Conservation (phyloP, 2,797 vertebrate species). For the Jordanella pulchra region DNA sequence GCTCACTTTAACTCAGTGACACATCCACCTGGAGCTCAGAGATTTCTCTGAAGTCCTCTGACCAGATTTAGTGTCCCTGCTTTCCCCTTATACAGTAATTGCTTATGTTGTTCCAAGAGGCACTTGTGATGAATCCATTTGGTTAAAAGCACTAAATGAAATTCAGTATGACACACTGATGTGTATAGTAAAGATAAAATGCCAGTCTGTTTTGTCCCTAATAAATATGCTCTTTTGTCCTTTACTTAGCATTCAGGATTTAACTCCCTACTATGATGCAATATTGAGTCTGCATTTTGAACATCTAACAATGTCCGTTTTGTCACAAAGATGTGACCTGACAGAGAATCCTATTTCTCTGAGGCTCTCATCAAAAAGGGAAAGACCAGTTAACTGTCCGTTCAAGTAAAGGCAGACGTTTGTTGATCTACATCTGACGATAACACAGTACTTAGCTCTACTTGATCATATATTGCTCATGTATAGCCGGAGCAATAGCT, state of each 20-base stretch:
- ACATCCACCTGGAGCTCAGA: conserved; percentile 32
- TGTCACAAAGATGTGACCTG: background rate
- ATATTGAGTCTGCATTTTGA: background rate
- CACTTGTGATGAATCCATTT: conserved; percentile 51
- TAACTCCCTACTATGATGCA: conserved; percentile 3
- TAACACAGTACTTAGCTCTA: background rate
- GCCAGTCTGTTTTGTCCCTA: conserved; percentile 13
- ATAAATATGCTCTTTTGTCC: conserved; percentile 28
- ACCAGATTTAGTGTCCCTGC: conserved; percentile 51
- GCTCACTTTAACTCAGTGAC: conserved; percentile 37
- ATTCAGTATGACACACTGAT: conserved; percentile 14
- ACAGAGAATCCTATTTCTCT: background rate
- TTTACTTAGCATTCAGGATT: conserved; percentile 13
- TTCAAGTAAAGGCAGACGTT: background rate
- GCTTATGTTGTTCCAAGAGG: conserved; percentile 41
- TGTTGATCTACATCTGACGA: background rate
- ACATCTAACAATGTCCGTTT: background rate
- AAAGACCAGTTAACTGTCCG: background rate
- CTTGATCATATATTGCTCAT: background rate
- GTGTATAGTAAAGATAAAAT: background rate
- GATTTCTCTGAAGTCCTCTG: conserved; percentile 46
- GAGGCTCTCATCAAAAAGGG: background rate
- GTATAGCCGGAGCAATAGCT: background rate
- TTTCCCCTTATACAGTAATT: conserved; percentile 49
- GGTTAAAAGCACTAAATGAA: conserved; percentile 58